Evolutionary conservation across 2,113 vertebrate genomes (phyloP).

Genomic region (Lycaon pictus): DNA sequence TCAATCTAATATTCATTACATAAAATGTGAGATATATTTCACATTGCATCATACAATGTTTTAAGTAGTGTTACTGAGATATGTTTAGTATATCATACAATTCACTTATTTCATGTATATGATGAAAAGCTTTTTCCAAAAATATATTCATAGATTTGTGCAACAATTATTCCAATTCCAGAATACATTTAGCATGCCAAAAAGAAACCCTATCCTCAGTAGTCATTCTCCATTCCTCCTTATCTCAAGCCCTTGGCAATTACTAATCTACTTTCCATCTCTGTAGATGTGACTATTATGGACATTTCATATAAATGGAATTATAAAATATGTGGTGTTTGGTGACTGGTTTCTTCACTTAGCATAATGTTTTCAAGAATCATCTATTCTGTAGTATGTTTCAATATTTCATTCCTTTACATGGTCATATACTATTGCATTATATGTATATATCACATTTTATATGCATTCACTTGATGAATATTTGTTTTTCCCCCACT

Average conservation of each 20-base stretch:
- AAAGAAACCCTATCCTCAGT: background rate
- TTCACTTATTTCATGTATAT: background rate
- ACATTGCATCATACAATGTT: conserved; percentile 83
- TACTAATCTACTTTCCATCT: background rate
- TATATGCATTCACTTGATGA: background rate
- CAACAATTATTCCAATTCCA: conserved; percentile 20
- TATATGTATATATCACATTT: background rate
- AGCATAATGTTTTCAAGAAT: background rate
- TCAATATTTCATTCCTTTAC: background rate
- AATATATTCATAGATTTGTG: background rate
- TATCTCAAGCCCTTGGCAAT: background rate
- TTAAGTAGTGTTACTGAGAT: conserved; percentile 53
- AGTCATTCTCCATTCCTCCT: background rate
- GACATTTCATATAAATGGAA: too few relatives aligned
- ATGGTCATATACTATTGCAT: background rate
- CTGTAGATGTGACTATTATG: background rate
- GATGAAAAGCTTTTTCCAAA: background rate
- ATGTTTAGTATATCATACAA: background rate
- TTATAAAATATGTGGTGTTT: background rate
- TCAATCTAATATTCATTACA: conserved; percentile 83
- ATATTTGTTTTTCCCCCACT: background rate
- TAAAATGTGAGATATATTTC: conserved; percentile 85
- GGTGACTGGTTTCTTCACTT: background rate
- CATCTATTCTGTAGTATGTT: background rate
- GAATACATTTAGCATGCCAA: background rate